These are phyloP conservation scores for Paedocypris sp. DNA, from an alignment of 2,113 vertebrate genomes.

Conservation along the genomic window DNA sequence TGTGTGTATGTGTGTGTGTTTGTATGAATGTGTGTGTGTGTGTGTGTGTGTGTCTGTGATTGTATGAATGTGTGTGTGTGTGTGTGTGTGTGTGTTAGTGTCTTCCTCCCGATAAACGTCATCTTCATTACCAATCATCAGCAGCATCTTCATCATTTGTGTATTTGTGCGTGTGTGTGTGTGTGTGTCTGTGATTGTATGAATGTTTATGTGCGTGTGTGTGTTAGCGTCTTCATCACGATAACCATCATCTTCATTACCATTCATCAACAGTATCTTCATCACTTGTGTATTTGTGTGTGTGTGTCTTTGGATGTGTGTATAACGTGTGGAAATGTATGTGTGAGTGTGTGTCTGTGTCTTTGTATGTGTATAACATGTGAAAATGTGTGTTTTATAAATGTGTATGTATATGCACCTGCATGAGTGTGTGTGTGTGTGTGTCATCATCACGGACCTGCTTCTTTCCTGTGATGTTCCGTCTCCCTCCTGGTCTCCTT, in stretches of 20 bases:
- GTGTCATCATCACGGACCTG: neutral
- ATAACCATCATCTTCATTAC: slow-evolving; percentile 26
- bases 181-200: slow-evolving; percentile 2
- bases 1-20: neutral
- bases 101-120: slow-evolving; percentile 30
- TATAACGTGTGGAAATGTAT: neutral
- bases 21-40: slow-evolving; percentile 17
- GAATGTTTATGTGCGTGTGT: neutral
- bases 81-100: slow-evolving; percentile 6
- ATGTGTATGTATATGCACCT: neutral
- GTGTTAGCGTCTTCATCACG: slow-evolving; percentile 23
- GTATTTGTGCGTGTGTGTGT: neutral
- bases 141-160: no score
- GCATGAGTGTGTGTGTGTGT: neutral
- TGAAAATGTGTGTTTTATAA: no score
- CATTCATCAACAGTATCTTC: no score
- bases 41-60: neutral
- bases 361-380: no score
- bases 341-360: slow-evolving; percentile 12
- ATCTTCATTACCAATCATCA: no score
- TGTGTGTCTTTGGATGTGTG: neutral
- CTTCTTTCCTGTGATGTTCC: neutral
- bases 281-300: neutral
- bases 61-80: neutral
- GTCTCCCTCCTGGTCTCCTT: slow-evolving; percentile 25